phyloP scores from a whole-genome alignment of 2,888 invertebrate species.

The Notodonta ziczac region DNA sequence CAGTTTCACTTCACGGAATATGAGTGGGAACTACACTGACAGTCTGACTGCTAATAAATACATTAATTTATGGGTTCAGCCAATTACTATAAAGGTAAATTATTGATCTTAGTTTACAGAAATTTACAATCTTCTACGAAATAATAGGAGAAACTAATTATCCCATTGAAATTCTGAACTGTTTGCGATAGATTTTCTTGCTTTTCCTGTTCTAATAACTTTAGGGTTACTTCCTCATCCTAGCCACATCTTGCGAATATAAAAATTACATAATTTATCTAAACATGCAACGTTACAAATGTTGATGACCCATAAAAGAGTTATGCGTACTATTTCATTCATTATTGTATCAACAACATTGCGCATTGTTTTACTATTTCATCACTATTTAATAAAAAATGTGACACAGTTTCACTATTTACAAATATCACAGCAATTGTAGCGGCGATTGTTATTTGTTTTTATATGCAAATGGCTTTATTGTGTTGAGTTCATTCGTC shows the following conservation, averaged over 20 bases:
- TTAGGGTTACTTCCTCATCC: too few species aligned
- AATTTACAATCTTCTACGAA: background rate
- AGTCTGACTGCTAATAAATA: conserved; percentile 61
- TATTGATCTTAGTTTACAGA: conserved; percentile 8
- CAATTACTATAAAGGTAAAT: conserved; percentile 17
- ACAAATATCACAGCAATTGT: conserved; percentile 49
- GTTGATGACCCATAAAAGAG: background rate
- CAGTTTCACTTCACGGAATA: conserved; percentile 58
- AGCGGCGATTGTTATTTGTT: conserved; percentile 48
- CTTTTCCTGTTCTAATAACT: background rate
- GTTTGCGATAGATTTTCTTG: background rate
- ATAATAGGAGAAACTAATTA: background rate
- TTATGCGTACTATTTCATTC: conserved; percentile 3
- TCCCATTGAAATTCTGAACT: background rate
- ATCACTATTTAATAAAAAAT: conserved; percentile 35
- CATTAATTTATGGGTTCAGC: conserved; percentile 32
- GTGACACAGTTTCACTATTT: conserved; percentile 36
- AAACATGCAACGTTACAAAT: background rate
- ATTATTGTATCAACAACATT: background rate
- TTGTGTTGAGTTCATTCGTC: conserved; percentile 65
- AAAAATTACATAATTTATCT: background rate
- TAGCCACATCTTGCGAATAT: too few species aligned
- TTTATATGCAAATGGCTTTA: conserved; percentile 60
- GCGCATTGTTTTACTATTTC: conserved; percentile 23
- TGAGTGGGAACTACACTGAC: conserved; percentile 53